Base-by-base conservation (phyloP, 2,888 invertebrate genomes). In the Criorhina ranunculi region DNA sequence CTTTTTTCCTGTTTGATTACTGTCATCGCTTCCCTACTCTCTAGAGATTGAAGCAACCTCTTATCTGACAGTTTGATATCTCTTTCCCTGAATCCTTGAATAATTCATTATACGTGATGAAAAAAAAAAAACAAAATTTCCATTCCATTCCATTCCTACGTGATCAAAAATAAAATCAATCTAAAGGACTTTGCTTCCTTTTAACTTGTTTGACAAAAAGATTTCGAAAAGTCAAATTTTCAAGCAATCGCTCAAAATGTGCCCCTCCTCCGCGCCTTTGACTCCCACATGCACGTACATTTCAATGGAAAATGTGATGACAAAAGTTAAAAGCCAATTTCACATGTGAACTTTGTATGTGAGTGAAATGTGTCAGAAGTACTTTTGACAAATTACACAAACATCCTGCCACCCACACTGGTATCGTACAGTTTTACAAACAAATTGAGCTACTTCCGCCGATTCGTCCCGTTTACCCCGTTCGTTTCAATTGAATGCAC, bases 281-380 rank as follows among this genome's bases (percentile, higher is more conserved):
- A 24, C 24, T 24, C 24, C 24, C 24, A 24, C 24, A 24, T 24
- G 24, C 24, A 17, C 6, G 6, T 37, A 40, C 35, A 0, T 40
- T 12, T n/a, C 4, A 49, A 17, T 12, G 9, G 37, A 51, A 64
- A 64, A 37, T 24, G 35, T 64, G 49, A 64, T 64, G 46, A 29
- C 46, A 35, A 49, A 60, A 72, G 40, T 59, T 40, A 40, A 60
- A 60, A 60, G 59, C 31, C 60, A 60, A 60, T 60, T 51, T 51
- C 40, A 31, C 29, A 17, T 40, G 60, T 7, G 44, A 70, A 49
- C 57, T 29, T 24, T 59, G 12, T 17, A 59, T 40, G 42, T 31
- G 51, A 51, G 40, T 31, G 31, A 51, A 72, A 51, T 72, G 60
- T 60, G 59, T 59, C 72, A 72, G 31, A 51, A 60, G 33, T 49